phyloP scores from a whole-genome alignment of 2,113 vertebrate species.

The Mormyrus iriodes region DNA sequence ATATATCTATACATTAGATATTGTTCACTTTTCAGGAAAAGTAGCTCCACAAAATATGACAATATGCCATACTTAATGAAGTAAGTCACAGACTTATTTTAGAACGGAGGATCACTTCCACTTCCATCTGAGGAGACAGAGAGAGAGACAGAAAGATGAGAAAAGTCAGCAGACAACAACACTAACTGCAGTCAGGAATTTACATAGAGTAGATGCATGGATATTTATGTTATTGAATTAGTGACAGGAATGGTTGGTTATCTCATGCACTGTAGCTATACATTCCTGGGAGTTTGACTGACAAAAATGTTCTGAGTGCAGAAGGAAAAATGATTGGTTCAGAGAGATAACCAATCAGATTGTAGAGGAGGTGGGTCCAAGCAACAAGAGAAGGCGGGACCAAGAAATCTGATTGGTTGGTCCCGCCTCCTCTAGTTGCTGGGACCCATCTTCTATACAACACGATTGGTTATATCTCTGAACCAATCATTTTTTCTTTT shows the following conservation, averaged over 20 bases:
- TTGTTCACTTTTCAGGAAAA: slow-evolving; percentile 31
- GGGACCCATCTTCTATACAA: background rate
- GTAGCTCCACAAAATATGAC: slow-evolving; percentile 50
- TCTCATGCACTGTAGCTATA: background rate
- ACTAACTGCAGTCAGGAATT: background rate
- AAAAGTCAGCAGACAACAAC: background rate
- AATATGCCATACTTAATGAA: slow-evolving; percentile 65
- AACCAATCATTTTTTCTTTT: background rate
- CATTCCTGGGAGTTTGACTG: background rate
- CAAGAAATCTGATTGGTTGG: background rate
- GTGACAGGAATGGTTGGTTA: background rate
- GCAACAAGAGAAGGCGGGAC: background rate
- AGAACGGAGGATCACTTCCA: slow-evolving; percentile 55
- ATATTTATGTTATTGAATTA: background rate
- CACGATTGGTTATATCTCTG: background rate
- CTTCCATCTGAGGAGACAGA: slow-evolving; percentile 53
- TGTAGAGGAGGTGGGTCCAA: background rate
- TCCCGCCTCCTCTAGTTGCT: background rate
- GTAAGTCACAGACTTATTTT: slow-evolving; percentile 69
- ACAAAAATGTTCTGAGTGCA: background rate
- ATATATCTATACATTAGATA: slow-evolving; percentile 25
- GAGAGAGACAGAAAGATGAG: slow-evolving; percentile 5
- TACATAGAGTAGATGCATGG: background rate
- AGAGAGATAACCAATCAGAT: background rate
- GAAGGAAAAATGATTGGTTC: background rate